Conservation (phyloP, 2,113 vertebrate species). For the Nyctibius bracteatus region DNA sequence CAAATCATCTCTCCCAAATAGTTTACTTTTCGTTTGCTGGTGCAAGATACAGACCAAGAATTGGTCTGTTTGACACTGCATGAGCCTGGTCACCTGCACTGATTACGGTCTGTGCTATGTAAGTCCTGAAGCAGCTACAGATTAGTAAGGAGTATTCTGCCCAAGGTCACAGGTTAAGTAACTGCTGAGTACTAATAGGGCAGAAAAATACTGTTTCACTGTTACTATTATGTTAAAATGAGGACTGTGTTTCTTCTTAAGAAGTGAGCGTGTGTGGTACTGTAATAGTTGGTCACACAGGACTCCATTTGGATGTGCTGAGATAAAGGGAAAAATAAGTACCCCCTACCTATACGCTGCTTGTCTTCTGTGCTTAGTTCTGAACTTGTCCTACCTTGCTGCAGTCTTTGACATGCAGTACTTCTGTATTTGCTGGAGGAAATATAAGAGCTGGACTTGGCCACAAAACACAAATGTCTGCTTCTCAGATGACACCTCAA, state of each 20-base stretch:
- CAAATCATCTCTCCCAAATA: neutral
- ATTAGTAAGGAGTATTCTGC: neutral
- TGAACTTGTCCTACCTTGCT: neutral
- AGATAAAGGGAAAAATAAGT: neutral
- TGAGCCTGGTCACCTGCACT: neutral
- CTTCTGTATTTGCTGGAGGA: neutral
- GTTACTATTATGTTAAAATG: neutral
- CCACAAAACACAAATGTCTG: neutral
- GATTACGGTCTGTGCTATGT: neutral
- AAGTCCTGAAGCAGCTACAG: neutral
- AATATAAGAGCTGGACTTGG: neutral
- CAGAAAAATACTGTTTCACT: neutral
- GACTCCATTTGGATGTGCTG: neutral
- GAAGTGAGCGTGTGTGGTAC: neutral
- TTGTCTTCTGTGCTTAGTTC: neutral
- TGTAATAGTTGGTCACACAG: neutral
- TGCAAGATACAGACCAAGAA: neutral
- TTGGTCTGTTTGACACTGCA: neutral
- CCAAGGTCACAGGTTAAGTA: neutral
- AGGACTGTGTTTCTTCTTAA: neutral
- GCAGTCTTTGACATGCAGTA: neutral
- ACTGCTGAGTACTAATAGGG: neutral
- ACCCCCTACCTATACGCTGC: neutral
- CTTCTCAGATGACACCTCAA: neutral
- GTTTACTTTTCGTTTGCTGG: neutral